phyloP scores from a whole-genome alignment of 2,888 invertebrate genomes.

The Nebria salina region DNA sequence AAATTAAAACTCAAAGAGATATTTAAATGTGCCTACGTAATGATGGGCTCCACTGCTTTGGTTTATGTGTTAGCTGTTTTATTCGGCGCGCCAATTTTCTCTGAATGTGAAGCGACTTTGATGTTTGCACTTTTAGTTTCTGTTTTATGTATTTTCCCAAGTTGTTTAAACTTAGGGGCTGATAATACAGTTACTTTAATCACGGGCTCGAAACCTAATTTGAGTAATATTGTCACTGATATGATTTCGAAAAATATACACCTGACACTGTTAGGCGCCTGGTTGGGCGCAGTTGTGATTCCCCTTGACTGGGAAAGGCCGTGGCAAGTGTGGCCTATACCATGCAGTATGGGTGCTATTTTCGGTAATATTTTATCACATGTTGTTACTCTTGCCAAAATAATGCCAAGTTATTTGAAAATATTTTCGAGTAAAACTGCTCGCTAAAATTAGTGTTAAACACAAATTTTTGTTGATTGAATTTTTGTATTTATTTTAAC shows the following conservation, averaged over 20 bases:
- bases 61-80: constrained; percentile 72
- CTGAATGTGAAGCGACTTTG: constrained; percentile 73
- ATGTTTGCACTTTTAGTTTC: constrained; percentile 73
- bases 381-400: constrained; percentile 65
- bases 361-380: constrained; percentile 70
- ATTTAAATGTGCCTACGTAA: constrained; percentile 64
- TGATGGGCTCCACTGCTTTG: constrained; percentile 63
- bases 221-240: constrained; percentile 66
- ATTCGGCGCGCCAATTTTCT: constrained; percentile 74
- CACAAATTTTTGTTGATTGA: not conserved
- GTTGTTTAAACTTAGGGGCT: constrained; percentile 70
- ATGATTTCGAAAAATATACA: constrained; percentile 69
- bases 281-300: constrained; percentile 86
- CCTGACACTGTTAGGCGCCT: constrained; percentile 77
- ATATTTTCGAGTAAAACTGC: constrained; percentile 21
- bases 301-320: constrained; percentile 92
- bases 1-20: constrained; percentile 64
- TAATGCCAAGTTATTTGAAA: constrained; percentile 21
- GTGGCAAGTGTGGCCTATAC: constrained; percentile 86
- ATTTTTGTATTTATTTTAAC: not conserved
- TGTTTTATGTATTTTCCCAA: constrained; percentile 70
- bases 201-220: constrained; percentile 64
- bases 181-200: constrained; percentile 67
- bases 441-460: not conserved
- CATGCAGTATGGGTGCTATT: constrained; percentile 75